These are phyloP conservation scores for Kryptopterus vitreolus DNA, from an alignment of 2,797 vertebrate genomes.

Conservation along the genomic window DNA sequence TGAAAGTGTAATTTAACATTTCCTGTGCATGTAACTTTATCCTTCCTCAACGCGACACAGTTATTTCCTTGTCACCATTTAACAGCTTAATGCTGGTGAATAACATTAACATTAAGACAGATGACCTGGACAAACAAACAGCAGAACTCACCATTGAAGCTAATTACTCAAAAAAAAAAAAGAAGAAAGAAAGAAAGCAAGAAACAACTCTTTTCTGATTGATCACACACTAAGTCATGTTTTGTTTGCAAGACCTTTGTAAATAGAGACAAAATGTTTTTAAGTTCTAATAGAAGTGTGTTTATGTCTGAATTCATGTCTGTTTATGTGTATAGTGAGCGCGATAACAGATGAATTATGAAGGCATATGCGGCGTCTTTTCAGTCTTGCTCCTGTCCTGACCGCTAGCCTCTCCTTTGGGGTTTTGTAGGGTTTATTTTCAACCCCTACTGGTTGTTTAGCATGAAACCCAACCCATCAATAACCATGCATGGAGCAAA, in stretches of 20 bases:
- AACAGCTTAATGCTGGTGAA: neutral
- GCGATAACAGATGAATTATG: constrained; percentile 46
- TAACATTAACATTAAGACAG: constrained; percentile 25
- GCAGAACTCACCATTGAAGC: neutral
- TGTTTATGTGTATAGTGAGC: constrained; percentile 40
- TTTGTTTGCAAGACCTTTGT: neutral
- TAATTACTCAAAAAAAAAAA: no score
- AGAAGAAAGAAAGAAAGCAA: no score
- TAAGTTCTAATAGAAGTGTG: constrained; percentile 6
- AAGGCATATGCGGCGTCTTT: constrained; percentile 51
- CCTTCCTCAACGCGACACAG: constrained; percentile 30
- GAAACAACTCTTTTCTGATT: neutral
- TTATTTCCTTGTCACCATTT: constrained; percentile 26
- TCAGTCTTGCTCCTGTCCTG: constrained; percentile 60
- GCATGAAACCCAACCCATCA: constrained; percentile 66
- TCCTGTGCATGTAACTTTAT: constrained; percentile 23
- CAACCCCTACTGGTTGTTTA: constrained; percentile 67
- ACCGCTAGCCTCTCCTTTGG: constrained; percentile 57
- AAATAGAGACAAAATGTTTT: constrained; percentile 19
- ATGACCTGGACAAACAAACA: constrained; percentile 11
- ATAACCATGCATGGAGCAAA: constrained; percentile 62
- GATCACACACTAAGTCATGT: neutral
- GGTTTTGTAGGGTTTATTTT: constrained; percentile 71
- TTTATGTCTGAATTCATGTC: constrained; percentile 37
- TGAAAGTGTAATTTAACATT: constrained; percentile 37